Percentiles rank a stretch among this genome's conserved stretches.
phyloP scores from a whole-genome alignment of 2,113 vertebrate species.

The Bostrychus sinensis region DNA sequence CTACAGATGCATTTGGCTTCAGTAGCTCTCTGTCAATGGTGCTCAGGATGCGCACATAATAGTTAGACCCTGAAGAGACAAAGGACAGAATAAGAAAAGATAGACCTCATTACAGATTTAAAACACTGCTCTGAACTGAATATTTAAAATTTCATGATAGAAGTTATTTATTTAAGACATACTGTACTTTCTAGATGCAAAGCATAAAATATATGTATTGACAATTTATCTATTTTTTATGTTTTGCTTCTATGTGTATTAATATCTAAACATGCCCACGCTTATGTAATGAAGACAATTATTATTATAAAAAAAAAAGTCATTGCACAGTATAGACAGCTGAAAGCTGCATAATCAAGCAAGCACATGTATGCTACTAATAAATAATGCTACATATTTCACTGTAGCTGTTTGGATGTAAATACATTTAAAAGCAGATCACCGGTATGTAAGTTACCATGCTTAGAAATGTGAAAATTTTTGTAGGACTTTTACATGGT shows the following conservation, averaged over 20 bases:
- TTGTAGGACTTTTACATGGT: too few relatives aligned
- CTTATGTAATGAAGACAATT: neutral
- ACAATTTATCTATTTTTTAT: neutral
- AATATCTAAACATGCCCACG: neutral
- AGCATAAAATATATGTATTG: neutral
- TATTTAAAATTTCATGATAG: constrained; percentile 17
- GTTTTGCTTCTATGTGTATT: neutral
- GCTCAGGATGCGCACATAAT: constrained; percentile 94
- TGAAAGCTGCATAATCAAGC: too few relatives aligned
- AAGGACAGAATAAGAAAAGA: constrained; percentile 6
- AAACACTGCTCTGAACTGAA: constrained; percentile 24
- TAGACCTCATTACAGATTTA: constrained; percentile 35
- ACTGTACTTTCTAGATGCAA: neutral
- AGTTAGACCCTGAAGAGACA: constrained; percentile 86
- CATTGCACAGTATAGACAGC: too few relatives aligned
- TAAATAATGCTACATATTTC: neutral
- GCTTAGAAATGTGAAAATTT: neutral
- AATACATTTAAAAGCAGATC: neutral
- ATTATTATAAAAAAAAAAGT: too few relatives aligned
- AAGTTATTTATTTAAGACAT: constrained; percentile 1
- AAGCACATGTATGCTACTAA: neutral
- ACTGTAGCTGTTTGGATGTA: neutral
- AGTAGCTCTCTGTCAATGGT: constrained; percentile 95
- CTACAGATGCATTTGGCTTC: constrained; percentile 94
- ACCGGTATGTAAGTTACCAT: neutral